Evolutionary conservation across 37 sponge, comb jelly and placozoan genomes (phyloP).

Genomic region (Geodia barretti): DNA sequence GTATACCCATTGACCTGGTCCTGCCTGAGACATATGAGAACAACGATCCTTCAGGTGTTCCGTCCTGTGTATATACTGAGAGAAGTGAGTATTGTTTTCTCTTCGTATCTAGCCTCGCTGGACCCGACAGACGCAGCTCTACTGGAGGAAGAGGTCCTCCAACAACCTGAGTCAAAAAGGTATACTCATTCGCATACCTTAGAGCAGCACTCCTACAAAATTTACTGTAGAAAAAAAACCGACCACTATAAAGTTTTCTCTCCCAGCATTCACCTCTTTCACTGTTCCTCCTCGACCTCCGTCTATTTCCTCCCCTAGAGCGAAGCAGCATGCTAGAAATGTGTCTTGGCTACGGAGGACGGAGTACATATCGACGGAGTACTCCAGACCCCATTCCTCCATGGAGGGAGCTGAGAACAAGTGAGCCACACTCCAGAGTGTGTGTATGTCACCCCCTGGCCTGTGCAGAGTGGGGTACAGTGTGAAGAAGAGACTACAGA

Average conservation of each 20-base stretch:
- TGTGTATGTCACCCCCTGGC: neutral
- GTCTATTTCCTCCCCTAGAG: neutral
- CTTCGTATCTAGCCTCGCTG: conserved; percentile 32
- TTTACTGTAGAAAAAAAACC: no score
- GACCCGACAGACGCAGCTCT: conserved; percentile 88
- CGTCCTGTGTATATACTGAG: neutral
- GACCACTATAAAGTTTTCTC: no score
- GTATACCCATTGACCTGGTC: conserved; percentile 94
- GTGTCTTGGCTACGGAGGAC: conserved; percentile 98
- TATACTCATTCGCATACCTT: conserved; percentile 25
- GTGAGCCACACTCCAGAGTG: conserved; percentile 66
- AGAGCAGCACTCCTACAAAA: no score
- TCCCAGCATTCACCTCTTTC: neutral
- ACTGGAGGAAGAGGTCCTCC: conserved; percentile 89
- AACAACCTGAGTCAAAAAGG: conserved; percentile 86
- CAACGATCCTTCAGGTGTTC: conserved; percentile 23
- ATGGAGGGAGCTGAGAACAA: conserved; percentile 91
- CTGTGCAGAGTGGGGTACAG: conserved; percentile 90
- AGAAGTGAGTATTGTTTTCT: neutral
- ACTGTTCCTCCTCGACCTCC: neutral
- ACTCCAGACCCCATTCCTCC: conserved; percentile 73
- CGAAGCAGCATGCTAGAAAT: conserved; percentile 81
- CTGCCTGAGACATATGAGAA: conserved; percentile 73
- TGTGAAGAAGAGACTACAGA: conserved; percentile 94
- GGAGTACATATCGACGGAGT: conserved; percentile 98